These are phyloP conservation scores for Berghia stephanieae DNA, from an alignment of 1,140 invertebrate genomes.

Conservation along the genomic window DNA sequence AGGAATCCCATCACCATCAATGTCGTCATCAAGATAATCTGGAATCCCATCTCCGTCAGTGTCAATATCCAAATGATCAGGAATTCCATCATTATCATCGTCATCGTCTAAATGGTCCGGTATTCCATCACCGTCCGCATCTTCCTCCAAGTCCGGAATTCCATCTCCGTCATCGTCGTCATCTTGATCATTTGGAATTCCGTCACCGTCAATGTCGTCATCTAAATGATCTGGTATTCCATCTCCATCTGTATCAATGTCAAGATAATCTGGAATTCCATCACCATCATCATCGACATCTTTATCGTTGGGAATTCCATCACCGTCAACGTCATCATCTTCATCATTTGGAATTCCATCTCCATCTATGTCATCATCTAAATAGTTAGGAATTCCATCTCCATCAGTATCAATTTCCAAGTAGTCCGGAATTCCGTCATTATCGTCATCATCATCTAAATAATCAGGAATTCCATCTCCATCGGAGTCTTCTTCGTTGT, in stretches of 20 bases:
- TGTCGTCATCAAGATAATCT: slow-evolving; percentile 44
- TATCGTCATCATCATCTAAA: slow-evolving; percentile 45
- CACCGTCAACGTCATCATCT: slow-evolving; percentile 52
- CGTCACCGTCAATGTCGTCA: slow-evolving; percentile 52
- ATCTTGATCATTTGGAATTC: slow-evolving; percentile 46
- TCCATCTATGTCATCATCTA: slow-evolving; percentile 51
- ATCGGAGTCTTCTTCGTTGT: slow-evolving; percentile 54
- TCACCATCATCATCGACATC: slow-evolving; percentile 49
- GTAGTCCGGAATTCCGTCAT: slow-evolving; percentile 53
- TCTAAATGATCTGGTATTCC: slow-evolving; percentile 56
- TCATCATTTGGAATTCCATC: slow-evolving; percentile 52
- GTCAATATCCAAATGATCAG: slow-evolving; percentile 51
- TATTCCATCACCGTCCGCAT: slow-evolving; percentile 58
- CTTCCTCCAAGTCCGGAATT: slow-evolving; percentile 50
- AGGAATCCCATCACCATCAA: slow-evolving; percentile 59
- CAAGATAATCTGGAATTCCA: slow-evolving; percentile 53
- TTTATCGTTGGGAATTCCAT: slow-evolving; percentile 49
- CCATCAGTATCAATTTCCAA: slow-evolving; percentile 48
- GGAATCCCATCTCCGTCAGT: slow-evolving; percentile 49
- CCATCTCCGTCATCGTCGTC: slow-evolving; percentile 50
- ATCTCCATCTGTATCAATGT: slow-evolving; percentile 52
- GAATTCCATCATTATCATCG: slow-evolving; percentile 56
- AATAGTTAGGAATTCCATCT: slow-evolving; percentile 55
- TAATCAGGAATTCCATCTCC: slow-evolving; percentile 55
- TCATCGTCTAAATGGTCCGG: slow-evolving; percentile 50